These are phyloP conservation scores for Andrena chrysosceles DNA, from an alignment of 2,888 invertebrate species.

Conservation along the genomic window DNA sequence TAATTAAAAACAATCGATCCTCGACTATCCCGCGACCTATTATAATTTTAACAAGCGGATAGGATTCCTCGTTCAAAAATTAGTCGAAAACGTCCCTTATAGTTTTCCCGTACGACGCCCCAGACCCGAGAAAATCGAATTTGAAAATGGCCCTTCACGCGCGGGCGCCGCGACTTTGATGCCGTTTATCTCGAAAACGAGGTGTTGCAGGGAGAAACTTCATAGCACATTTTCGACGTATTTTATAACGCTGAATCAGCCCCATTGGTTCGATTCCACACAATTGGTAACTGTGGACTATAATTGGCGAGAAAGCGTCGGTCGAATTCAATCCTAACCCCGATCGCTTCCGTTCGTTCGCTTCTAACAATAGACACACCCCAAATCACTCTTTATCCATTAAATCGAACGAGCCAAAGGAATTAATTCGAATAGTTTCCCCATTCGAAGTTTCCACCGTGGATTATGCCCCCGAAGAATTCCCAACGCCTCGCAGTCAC, in stretches of 20 bases:
- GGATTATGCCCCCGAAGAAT: conserved; percentile 11
- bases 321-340: neutral
- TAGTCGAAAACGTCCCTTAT: neutral
- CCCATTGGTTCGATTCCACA: neutral
- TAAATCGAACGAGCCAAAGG: conserved; percentile 9
- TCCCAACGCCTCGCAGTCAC: conserved; percentile 12
- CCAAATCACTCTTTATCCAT: neutral
- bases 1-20: no score
- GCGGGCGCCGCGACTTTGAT: no score
- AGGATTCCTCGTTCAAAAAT: neutral
- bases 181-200: no score
- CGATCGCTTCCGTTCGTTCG: neutral
- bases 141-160: no score
- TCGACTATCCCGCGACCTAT: no score
- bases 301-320: neutral
- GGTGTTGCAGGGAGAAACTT: no score
- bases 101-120: no score
- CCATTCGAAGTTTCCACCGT: neutral
- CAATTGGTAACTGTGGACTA: neutral
- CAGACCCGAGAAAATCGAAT: no score
- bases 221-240: no score
- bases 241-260: no score
- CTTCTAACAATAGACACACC: conserved; percentile 7
- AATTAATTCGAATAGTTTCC: conserved; percentile 16
- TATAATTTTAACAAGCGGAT: no score